Evolutionary conservation across 2,888 invertebrate genomes (phyloP).

Genomic region (Alsophila aescularia): DNA sequence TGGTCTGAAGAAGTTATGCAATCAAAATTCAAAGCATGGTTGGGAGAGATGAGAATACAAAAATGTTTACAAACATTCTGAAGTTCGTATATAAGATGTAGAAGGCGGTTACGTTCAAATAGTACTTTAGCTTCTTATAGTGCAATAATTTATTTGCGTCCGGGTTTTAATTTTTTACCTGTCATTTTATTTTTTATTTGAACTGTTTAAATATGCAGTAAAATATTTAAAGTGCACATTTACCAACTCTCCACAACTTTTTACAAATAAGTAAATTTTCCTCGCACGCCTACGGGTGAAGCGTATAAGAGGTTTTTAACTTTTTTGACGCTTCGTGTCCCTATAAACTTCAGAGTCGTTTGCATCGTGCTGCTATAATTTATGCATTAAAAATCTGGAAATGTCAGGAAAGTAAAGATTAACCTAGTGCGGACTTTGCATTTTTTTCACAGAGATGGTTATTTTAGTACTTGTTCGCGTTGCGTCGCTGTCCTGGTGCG

Average conservation of each 20-base stretch:
- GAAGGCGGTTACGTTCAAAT: slow-evolving; percentile 17
- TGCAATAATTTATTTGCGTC: not conserved
- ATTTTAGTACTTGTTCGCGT: too few relatives aligned
- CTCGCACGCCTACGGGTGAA: slow-evolving; percentile 16
- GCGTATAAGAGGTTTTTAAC: slow-evolving; percentile 25
- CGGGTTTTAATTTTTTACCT: not conserved
- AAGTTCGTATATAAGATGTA: slow-evolving; percentile 24
- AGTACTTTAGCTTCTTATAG: not conserved
- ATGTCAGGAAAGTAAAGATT: slow-evolving; percentile 9
- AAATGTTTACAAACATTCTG: slow-evolving; percentile 27
- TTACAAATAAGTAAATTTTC: slow-evolving; percentile 26
- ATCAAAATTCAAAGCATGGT: slow-evolving; percentile 39
- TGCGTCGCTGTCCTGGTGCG: too few relatives aligned
- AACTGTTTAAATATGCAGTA: slow-evolving; percentile 5
- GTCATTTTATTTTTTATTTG: not conserved
- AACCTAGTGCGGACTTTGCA: slow-evolving; percentile 1
- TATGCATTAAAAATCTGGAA: slow-evolving; percentile 25
- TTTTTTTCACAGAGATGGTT: not conserved
- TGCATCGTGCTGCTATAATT: slow-evolving; percentile 17
- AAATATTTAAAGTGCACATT: slow-evolving; percentile 18
- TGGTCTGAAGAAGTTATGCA: slow-evolving; percentile 38
- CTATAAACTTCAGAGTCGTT: slow-evolving; percentile 19
- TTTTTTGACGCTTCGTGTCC: slow-evolving; percentile 23
- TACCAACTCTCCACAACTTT: slow-evolving; percentile 7
- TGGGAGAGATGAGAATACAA: slow-evolving; percentile 25